Percentiles rank a stretch among this genome's conserved stretches.
Evolutionary conservation across 1,140 invertebrate genomes (phyloP).

Genomic region (Drosophila kanapiae): DNA sequence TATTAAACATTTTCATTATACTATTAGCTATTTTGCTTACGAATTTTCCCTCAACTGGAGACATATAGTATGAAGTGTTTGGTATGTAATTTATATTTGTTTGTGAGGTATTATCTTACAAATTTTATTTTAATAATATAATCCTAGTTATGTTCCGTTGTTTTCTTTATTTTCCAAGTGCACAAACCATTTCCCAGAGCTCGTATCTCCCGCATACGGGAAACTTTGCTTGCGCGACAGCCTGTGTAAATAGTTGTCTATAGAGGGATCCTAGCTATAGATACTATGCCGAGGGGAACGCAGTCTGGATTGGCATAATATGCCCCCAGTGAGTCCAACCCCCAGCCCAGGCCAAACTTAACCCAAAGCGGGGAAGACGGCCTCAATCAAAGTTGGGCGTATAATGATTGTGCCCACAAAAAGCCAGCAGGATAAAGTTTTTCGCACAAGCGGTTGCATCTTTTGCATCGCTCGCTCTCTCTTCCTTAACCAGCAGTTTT

Average conservation of each 20-base stretch:
- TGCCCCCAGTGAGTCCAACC: conserved; percentile 26
- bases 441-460: conserved; percentile 59
- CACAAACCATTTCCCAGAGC: conserved; percentile 12
- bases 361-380: conserved; percentile 4
- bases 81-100: no score
- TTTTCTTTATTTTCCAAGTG: conserved; percentile 7
- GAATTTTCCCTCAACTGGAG: no score
- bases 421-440: conserved; percentile 65
- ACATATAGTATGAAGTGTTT: no score
- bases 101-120: no score
- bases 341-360: not conserved
- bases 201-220: conserved; percentile 40
- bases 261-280: conserved; percentile 32
- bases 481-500: conserved; percentile 70
- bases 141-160: no score
- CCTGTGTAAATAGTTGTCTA: conserved; percentile 74
- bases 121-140: no score
- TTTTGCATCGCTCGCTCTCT: conserved; percentile 33
- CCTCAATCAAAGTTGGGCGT: conserved; percentile 77
- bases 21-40: no score
- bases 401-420: conserved; percentile 65
- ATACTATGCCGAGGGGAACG: conserved; percentile 15
- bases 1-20: no score
- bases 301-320: conserved; percentile 42
- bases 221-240: conserved; percentile 77